Evolutionary conservation across 2,888 invertebrate genomes (phyloP).

Genomic region (Druceiella hillmani): DNA sequence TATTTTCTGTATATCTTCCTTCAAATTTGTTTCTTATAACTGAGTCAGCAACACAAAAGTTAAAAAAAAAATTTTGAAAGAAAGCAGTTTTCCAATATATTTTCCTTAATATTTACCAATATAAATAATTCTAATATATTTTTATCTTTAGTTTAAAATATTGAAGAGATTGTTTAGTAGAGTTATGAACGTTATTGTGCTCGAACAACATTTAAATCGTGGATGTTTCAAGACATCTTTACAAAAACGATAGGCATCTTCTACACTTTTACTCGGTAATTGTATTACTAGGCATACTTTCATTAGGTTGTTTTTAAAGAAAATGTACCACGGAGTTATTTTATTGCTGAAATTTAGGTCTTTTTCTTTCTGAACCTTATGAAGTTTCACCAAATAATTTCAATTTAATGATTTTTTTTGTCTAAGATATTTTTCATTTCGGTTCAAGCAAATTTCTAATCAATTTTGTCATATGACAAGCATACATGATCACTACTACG

Average conservation of each 20-base stretch:
- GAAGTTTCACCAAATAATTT: neutral
- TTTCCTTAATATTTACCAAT: too few relatives aligned
- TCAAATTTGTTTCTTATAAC: too few relatives aligned
- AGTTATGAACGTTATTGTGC: neutral
- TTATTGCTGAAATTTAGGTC: constrained; percentile 1
- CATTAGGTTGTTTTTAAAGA: neutral
- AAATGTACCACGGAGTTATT: neutral
- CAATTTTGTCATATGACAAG: constrained; percentile 13
- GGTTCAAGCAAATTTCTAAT: neutral
- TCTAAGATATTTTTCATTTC: neutral
- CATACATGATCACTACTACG: constrained; percentile 7
- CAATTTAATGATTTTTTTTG: constrained; percentile 1
- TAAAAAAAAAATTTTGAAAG: too few relatives aligned
- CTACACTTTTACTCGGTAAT: constrained; percentile 2
- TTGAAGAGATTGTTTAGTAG: neutral
- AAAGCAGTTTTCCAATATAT: too few relatives aligned
- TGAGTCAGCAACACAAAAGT: too few relatives aligned
- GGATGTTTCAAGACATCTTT: neutral
- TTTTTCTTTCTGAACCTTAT: constrained; percentile 2
- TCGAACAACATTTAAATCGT: neutral
- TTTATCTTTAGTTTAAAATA: constrained; percentile 1
- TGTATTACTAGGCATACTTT: neutral
- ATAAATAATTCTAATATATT: too few relatives aligned
- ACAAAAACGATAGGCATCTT: neutral
- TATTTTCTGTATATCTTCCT: too few relatives aligned